These are phyloP conservation scores for Trisateles emortualis DNA, from an alignment of 2,888 invertebrate genomes.

Conservation along the genomic window DNA sequence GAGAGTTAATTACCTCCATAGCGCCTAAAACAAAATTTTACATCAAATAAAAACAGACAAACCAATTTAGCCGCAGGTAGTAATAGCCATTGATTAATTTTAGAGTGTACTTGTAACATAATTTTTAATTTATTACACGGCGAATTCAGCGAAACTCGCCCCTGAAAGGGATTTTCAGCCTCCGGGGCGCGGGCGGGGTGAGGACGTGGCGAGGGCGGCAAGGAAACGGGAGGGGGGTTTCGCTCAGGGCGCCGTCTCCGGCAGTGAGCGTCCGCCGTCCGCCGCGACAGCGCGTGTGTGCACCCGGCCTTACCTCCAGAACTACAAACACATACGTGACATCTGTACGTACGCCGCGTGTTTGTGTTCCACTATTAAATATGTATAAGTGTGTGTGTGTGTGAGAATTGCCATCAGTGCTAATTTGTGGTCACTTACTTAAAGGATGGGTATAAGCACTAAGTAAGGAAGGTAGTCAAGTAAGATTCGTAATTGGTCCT, in stretches of 20 bases:
- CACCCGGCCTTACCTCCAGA: constrained; percentile 18
- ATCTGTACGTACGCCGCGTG: constrained; percentile 51
- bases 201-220: constrained; percentile 30
- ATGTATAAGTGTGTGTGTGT: constrained; percentile 50
- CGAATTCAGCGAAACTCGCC: constrained; percentile 52
- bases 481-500: constrained; percentile 32
- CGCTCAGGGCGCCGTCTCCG: constrained; percentile 66
- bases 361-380: constrained; percentile 51
- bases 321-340: constrained; percentile 29
- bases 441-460: constrained; percentile 38
- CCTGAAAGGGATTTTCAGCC: constrained; percentile 64
- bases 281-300: constrained; percentile 48
- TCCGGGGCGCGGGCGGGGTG: constrained; percentile 41
- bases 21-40: constrained; percentile 4
- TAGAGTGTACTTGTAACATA: constrained; percentile 51
- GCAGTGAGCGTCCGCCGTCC: constrained; percentile 65
- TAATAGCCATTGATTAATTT: constrained; percentile 53
- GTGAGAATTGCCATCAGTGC: constrained; percentile 61
- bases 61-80: constrained; percentile 39
- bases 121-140: constrained; percentile 55
- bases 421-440: constrained; percentile 31
- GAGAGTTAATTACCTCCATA: constrained; percentile 11
- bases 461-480: constrained; percentile 20
- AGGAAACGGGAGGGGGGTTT: constrained; percentile 41
- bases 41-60: constrained; percentile 21